These are phyloP conservation scores for Perca fluviatilis DNA, from an alignment of 2,113 vertebrate species.

Conservation along the genomic window DNA sequence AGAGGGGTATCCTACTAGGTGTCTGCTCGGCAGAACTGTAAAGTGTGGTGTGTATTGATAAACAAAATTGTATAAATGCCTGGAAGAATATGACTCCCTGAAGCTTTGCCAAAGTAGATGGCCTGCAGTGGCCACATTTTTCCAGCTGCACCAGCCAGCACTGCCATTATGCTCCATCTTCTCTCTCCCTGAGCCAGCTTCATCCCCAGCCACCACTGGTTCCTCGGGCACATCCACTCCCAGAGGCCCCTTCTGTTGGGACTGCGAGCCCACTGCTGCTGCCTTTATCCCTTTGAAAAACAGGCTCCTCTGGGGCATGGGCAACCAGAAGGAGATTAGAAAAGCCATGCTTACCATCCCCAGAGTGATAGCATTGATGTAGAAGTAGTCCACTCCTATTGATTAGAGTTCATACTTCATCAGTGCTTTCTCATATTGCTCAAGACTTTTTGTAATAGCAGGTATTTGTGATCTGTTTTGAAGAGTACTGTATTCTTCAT, in stretches of 20 bases:
- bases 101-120: conserved; percentile 79
- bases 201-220: conserved; percentile 40
- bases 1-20: not conserved
- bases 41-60: not conserved
- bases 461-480: not conserved
- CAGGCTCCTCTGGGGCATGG: conserved; percentile 76
- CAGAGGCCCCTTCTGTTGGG: conserved; percentile 32
- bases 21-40: not conserved
- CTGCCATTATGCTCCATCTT: conserved; percentile 26
- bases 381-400: conserved; percentile 77
- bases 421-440: not conserved
- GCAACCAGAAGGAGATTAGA: conserved; percentile 74
- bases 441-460: not conserved
- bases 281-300: conserved; percentile 72
- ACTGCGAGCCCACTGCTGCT: conserved; percentile 19
- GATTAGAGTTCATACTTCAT: conserved; percentile 15
- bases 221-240: conserved; percentile 9
- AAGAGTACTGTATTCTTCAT: not conserved
- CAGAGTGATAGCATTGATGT: conserved; percentile 78
- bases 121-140: conserved; percentile 48
- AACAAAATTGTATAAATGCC: conserved; percentile 19
- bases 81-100: conserved; percentile 80
- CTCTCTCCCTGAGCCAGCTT: conserved; percentile 25
- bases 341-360: conserved; percentile 75
- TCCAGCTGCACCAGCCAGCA: conserved; percentile 54